phyloP scores from a whole-genome alignment of 2,888 invertebrate species.

The Microchrysa polita region DNA sequence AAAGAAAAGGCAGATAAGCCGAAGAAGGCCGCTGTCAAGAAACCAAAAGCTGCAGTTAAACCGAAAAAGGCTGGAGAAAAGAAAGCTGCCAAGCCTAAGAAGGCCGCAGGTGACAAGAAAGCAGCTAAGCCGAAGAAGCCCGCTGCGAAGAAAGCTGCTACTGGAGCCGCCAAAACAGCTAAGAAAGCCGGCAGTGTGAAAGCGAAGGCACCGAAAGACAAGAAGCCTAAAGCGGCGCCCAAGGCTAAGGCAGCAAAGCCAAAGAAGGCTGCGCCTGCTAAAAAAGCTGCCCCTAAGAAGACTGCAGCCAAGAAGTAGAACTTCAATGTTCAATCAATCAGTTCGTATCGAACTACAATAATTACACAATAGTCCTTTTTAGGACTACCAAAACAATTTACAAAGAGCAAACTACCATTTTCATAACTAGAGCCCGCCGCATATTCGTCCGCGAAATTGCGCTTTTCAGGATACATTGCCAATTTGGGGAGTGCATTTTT shows the following conservation, averaged over 20 bases:
- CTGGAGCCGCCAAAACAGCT: slow-evolving; percentile 20
- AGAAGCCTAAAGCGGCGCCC: slow-evolving; percentile 24
- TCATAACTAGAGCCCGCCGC: too few species aligned
- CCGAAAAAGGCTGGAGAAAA: neutral
- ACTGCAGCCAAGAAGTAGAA: slow-evolving; percentile 20
- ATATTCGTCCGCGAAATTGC: too few species aligned
- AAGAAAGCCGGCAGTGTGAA: slow-evolving; percentile 32
- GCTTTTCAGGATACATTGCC: too few species aligned
- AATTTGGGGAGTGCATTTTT: too few species aligned
- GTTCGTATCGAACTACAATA: too few species aligned
- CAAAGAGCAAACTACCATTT: too few species aligned
- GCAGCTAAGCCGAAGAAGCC: slow-evolving; percentile 10
- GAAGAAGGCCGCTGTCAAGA: neutral
- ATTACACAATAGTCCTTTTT: too few species aligned
- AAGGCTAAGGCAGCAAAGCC: slow-evolving; percentile 28
- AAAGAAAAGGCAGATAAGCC: slow-evolving; percentile 45
- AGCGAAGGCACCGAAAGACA: slow-evolving; percentile 1
- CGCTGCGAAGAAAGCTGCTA: neutral
- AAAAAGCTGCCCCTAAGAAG: slow-evolving; percentile 18
- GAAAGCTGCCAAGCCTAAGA: slow-evolving; percentile 42
- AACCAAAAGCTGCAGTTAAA: slow-evolving; percentile 42
- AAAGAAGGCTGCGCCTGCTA: slow-evolving; percentile 30
- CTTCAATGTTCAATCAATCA: neutral
- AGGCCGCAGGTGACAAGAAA: slow-evolving; percentile 13
- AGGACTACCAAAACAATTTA: too few species aligned